phyloP scores from a whole-genome alignment of 1,140 invertebrate genomes.

The Penaeus indicus region DNA sequence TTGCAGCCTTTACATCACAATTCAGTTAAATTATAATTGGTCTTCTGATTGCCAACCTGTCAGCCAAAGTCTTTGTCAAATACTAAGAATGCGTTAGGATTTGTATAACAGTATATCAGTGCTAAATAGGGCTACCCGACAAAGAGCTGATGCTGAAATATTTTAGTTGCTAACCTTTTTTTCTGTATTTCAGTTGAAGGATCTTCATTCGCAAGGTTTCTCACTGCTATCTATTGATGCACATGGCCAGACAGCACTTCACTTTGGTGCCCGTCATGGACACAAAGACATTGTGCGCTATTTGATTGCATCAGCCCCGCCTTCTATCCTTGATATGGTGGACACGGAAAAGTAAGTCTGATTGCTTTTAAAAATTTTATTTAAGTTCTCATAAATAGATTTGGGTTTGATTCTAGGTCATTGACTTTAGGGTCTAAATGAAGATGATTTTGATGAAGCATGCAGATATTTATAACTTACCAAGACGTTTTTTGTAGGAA shows the following conservation, averaged over 20 bases:
- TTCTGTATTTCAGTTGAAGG: constrained; percentile 74
- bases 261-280: constrained; percentile 87
- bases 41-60: too few relatives aligned
- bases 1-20: too few relatives aligned
- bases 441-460: background rate
- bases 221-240: constrained; percentile 88
- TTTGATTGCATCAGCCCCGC: constrained; percentile 86
- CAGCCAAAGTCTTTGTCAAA: too few relatives aligned
- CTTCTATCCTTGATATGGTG: constrained; percentile 86
- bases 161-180: background rate
- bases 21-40: too few relatives aligned
- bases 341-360: constrained; percentile 86
- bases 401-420: too few relatives aligned
- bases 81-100: too few relatives aligned
- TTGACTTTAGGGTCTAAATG: too few relatives aligned
- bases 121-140: too few relatives aligned
- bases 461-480: too few relatives aligned
- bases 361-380: background rate
- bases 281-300: constrained; percentile 92
- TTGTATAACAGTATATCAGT: too few relatives aligned
- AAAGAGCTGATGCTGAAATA: too few relatives aligned
- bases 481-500: background rate
- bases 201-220: constrained; percentile 85
- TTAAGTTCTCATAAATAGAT: background rate
- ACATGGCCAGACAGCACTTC: constrained; percentile 89